Percentiles rank a stretch among this genome's conserved stretches.
Evolutionary conservation across 2,797 vertebrate species (phyloP).

Genomic region (Hemibagrus guttatus): DNA sequence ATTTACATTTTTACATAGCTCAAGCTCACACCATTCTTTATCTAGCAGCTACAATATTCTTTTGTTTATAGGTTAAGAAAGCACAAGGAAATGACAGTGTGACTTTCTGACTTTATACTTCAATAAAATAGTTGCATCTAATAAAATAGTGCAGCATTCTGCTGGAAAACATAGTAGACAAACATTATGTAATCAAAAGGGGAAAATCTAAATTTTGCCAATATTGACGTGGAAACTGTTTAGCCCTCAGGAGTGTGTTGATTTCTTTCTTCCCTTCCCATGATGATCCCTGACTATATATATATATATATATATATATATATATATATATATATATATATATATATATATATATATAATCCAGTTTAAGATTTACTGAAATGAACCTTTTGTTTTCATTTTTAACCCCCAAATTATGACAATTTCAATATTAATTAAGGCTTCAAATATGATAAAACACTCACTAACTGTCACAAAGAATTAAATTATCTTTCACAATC

Average conservation of each 20-base stretch:
- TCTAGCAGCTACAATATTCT: background rate
- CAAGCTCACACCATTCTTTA: background rate
- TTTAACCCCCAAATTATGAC: background rate
- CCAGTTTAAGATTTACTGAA: background rate
- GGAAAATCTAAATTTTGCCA: constrained; percentile 4
- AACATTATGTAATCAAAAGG: background rate
- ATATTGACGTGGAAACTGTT: background rate
- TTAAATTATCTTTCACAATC: background rate
- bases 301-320: too few relatives aligned
- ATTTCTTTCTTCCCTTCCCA: background rate
- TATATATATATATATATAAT: too few relatives aligned
- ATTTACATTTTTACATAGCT: background rate
- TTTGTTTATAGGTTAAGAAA: background rate
- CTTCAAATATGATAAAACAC: background rate
- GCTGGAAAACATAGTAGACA: background rate
- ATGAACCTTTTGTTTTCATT: background rate
- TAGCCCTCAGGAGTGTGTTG: too few relatives aligned
- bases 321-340: too few relatives aligned
- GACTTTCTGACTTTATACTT: background rate
- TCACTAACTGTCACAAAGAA: too few relatives aligned
- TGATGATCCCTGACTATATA: background rate
- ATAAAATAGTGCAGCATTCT: too few relatives aligned
- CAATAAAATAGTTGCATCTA: background rate
- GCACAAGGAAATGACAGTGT: background rate
- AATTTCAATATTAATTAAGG: background rate